A percentile compares a stretch with the other conserved stretches of the same genome.
These are phyloP conservation scores for Leucoraja ocellata DNA, from an alignment of 2,797 vertebrate species.

Conservation along the genomic window DNA sequence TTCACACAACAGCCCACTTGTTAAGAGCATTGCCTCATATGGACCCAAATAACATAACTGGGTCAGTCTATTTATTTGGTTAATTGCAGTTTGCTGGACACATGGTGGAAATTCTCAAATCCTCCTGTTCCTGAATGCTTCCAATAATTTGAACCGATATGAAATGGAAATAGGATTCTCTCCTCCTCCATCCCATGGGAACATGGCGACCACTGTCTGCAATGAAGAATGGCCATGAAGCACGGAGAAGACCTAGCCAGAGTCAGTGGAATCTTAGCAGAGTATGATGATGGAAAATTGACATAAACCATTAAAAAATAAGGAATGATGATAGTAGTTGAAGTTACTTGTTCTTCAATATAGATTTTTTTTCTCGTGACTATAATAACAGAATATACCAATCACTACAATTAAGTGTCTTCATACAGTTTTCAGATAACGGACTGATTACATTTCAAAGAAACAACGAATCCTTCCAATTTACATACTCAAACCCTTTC, in stretches of 20 bases:
- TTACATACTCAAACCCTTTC: conserved; percentile 39
- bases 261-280: neutral
- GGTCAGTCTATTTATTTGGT: neutral
- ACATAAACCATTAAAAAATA: neutral
- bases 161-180: neutral
- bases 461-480: conserved; percentile 30
- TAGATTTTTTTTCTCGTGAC: neutral
- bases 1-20: neutral
- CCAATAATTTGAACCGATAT: neutral
- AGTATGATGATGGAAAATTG: neutral
- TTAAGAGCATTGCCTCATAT: neutral
- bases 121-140: neutral
- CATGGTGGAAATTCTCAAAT: neutral
- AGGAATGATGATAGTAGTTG: neutral
- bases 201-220: neutral
- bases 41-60: neutral
- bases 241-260: neutral
- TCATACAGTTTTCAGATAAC: conserved; percentile 44
- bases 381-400: neutral
- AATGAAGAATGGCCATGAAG: neutral
- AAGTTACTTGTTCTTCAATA: neutral
- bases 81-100: neutral
- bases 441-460: conserved; percentile 41
- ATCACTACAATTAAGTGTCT: neutral
- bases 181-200: too few species aligned